phyloP scores from a whole-genome alignment of 2,888 invertebrate species.

The Acleris holmiana region DNA sequence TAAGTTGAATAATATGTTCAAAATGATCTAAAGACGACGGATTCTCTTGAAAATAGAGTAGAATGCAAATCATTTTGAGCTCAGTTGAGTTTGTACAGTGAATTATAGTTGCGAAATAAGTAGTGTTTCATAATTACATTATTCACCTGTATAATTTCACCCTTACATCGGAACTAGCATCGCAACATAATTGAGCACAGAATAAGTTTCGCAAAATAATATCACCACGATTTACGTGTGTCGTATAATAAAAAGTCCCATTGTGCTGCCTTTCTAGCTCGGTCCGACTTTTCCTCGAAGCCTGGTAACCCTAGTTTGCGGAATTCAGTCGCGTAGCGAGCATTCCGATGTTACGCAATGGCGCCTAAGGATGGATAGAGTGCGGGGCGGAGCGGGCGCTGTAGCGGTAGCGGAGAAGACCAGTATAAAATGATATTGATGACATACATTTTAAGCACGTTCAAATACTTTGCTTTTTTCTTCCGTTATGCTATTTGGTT shows the following conservation, averaged over 20 bases:
- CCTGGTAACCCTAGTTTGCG: constrained; percentile 33
- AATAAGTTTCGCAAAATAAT: constrained; percentile 1
- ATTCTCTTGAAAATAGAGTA: too few species aligned
- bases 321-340: constrained; percentile 39
- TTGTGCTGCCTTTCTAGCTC: constrained; percentile 6
- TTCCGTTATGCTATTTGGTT: too few species aligned
- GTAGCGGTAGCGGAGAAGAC: constrained; percentile 5
- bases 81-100: too few species aligned
- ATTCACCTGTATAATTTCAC: not conserved
- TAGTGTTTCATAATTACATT: too few species aligned
- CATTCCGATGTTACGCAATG: constrained; percentile 39
- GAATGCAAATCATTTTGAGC: too few species aligned
- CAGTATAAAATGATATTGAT: not conserved
- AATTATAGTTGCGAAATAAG: too few species aligned
- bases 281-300: not conserved
- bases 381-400: constrained; percentile 7
- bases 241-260: constrained; percentile 33
- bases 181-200: not conserved
- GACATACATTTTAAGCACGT: not conserved
- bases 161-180: not conserved
- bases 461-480: too few species aligned
- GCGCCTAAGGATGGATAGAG: constrained; percentile 22
- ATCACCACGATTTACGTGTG: not conserved
- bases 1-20: too few species aligned
- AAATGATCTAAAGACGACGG: too few species aligned